phyloP scores from a whole-genome alignment of 2,888 invertebrate genomes.

The Apodemia zela region DNA sequence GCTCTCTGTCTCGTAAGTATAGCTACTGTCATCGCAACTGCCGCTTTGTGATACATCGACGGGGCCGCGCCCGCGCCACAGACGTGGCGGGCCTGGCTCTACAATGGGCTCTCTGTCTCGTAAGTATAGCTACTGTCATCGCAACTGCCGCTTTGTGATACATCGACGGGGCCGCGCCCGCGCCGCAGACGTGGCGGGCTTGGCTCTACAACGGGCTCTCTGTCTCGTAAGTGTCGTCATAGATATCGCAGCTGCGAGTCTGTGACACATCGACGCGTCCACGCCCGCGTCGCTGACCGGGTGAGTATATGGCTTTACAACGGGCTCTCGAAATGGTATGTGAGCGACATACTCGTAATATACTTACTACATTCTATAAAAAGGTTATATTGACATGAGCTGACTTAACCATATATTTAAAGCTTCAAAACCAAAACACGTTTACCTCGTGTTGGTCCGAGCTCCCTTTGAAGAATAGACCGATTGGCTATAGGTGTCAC shows the following conservation, averaged over 20 bases:
- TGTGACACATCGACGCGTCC: neutral
- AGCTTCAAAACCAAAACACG: too few relatives aligned
- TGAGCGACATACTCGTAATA: too few relatives aligned
- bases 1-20: neutral
- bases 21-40: constrained; percentile 67
- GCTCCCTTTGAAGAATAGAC: too few relatives aligned
- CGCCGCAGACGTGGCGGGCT: constrained; percentile 84
- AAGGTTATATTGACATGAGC: too few relatives aligned
- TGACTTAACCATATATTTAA: too few relatives aligned
- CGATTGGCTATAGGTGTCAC: too few relatives aligned
- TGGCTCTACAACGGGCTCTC: constrained; percentile 94
- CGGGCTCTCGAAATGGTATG: constrained; percentile 41
- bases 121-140: neutral
- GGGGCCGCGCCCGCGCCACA: constrained; percentile 45
- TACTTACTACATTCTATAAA: too few relatives aligned
- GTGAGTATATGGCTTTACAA: constrained; percentile 94
- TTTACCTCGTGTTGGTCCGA: too few relatives aligned
- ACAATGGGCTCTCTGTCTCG: constrained; percentile 71
- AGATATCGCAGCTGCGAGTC: neutral
- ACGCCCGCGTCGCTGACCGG: constrained; percentile 48
- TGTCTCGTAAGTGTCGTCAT: constrained; percentile 87
- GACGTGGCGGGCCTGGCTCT: constrained; percentile 91
- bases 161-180: constrained; percentile 82
- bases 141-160: constrained; percentile 89
- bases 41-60: constrained; percentile 90